Conservation (phyloP, 1,140 invertebrate species). For the Drosophila pseudoobscura region DNA sequence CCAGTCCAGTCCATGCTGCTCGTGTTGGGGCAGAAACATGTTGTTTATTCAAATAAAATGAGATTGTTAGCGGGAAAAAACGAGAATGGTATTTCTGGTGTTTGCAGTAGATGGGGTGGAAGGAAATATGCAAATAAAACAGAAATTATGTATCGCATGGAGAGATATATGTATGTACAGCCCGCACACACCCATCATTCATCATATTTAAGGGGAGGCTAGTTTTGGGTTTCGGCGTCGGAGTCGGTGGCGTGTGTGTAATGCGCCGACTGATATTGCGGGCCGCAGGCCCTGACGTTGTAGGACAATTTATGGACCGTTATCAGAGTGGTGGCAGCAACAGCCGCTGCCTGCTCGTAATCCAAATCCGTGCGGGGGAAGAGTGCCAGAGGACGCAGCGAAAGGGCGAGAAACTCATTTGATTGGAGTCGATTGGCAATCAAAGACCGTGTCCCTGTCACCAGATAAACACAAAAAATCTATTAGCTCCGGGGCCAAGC, state of each 20-base stretch:
- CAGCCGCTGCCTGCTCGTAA: constrained; percentile 6
- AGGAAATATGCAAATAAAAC: constrained; percentile 1
- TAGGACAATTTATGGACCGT: constrained; percentile 52
- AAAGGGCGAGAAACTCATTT: constrained; percentile 52
- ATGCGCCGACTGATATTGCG: constrained; percentile 37
- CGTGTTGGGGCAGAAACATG: constrained; percentile 1
- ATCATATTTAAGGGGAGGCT: constrained; percentile 40
- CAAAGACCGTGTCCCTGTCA: constrained; percentile 39
- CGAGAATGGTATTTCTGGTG: background rate
- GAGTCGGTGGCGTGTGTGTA: constrained; percentile 62
- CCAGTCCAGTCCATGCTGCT: constrained; percentile 31
- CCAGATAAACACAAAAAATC: constrained; percentile 70
- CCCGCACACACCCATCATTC: constrained; percentile 18
- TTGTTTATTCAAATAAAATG: constrained; percentile 44
- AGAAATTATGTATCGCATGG: constrained; percentile 1
- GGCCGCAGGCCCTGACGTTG: constrained; percentile 9
- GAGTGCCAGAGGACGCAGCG: no score
- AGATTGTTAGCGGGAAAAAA: constrained; percentile 28
- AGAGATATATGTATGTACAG: background rate
- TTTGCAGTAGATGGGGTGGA: no score
- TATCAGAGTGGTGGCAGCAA: constrained; percentile 56
- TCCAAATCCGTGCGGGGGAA: background rate
- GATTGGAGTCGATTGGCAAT: constrained; percentile 75
- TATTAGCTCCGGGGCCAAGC: constrained; percentile 56
- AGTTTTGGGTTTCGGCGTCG: constrained; percentile 14